Evolutionary conservation across 2,113 vertebrate genomes (phyloP).

Genomic region (Syngnathus scovelli): DNA sequence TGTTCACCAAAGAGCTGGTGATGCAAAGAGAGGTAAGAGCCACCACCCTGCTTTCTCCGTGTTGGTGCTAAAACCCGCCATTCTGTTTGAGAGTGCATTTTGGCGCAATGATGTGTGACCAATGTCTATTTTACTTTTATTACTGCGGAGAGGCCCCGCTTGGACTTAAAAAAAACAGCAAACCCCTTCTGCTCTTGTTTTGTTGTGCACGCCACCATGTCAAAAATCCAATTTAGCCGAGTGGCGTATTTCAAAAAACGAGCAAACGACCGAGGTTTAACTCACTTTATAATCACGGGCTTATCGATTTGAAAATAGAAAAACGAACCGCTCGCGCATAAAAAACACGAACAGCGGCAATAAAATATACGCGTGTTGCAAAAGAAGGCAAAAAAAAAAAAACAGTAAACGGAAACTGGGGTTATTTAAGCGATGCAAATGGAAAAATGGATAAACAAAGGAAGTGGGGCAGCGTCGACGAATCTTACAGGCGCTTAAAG

Average conservation of each 20-base stretch:
- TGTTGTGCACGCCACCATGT: not conserved
- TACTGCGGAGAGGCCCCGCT: not conserved
- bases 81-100: conserved; percentile 9
- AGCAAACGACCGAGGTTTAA: conserved; percentile 1
- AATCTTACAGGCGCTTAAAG: not conserved
- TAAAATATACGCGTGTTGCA: not conserved
- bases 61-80: not conserved
- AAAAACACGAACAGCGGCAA: not conserved
- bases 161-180: not conserved
- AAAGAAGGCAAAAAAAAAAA: no score
- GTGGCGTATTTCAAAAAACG: not conserved
- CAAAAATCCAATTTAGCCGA: conserved; percentile 5
- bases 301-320: conserved; percentile 1
- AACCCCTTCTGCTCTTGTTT: not conserved
- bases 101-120: conserved; percentile 13
- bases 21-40: conserved; percentile 88
- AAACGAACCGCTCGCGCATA: not conserved
- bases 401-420: no score
- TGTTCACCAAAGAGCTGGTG: conserved; percentile 95
- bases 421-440: not conserved
- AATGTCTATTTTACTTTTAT: conserved; percentile 1
- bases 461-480: not conserved
- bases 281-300: not conserved
- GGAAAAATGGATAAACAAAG: not conserved
- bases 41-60: not conserved